Evolutionary conservation across 2,888 invertebrate genomes (phyloP).

Genomic region (Suillia variegata): DNA sequence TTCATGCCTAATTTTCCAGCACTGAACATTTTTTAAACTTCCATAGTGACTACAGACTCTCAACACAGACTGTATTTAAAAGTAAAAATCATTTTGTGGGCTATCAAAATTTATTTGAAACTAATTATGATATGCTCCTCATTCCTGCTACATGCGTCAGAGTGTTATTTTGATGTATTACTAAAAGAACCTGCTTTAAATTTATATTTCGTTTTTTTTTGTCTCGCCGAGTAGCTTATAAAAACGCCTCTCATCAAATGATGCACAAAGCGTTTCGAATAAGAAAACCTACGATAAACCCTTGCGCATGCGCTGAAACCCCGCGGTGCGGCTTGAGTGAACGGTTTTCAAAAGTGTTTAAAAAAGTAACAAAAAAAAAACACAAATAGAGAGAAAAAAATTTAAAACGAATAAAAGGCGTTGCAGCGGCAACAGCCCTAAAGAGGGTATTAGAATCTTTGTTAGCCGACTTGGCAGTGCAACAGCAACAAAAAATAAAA

Average conservation of each 20-base stretch:
- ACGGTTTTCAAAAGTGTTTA: not conserved
- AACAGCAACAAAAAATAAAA: not conserved
- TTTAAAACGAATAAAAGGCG: constrained; percentile 22
- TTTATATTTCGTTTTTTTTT: too few relatives aligned
- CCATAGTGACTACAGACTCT: too few relatives aligned
- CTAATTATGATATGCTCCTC: not conserved
- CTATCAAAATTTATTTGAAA: too few relatives aligned
- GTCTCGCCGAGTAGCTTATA: too few relatives aligned
- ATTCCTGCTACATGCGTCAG: not conserved
- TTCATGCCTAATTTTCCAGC: too few relatives aligned
- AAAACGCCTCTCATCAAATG: not conserved
- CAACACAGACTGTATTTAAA: too few relatives aligned
- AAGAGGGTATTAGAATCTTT: constrained; percentile 26
- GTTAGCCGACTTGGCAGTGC: not conserved
- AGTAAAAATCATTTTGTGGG: too few relatives aligned
- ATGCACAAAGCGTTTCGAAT: too few relatives aligned
- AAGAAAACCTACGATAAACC: not conserved
- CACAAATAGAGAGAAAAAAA: not conserved
- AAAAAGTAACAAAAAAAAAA: not conserved
- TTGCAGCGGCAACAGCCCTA: constrained; percentile 27
- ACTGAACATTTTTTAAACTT: too few relatives aligned
- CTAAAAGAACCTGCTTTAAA: not conserved
- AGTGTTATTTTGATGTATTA: constrained; percentile 1
- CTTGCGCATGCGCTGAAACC: not conserved
- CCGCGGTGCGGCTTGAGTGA: too few relatives aligned